Conservation (phyloP, 2,888 invertebrate species). For the Taenaris catops region DNA sequence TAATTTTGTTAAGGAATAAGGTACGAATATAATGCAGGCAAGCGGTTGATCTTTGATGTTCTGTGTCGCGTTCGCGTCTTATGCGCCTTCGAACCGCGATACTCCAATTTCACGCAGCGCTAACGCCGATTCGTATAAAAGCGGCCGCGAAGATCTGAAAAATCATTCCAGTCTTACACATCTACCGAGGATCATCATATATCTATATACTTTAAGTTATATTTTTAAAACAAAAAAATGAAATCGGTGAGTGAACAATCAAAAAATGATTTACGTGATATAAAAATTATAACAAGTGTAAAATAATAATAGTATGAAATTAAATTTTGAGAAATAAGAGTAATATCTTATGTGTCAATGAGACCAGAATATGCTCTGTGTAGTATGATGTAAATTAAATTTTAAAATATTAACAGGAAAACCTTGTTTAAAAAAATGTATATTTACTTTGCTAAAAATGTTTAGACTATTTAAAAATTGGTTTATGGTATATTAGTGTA, state of each 20-base stretch:
- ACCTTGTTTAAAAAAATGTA: no score
- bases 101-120: conserved; percentile 69
- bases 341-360: no score
- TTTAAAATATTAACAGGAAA: no score
- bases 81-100: conserved; percentile 34
- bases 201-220: conserved; percentile 31
- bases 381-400: no score
- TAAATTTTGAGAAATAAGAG: no score
- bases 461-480: no score
- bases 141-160: conserved; percentile 61
- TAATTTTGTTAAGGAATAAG: conserved; percentile 9
- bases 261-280: conserved; percentile 2
- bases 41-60: conserved; percentile 31
- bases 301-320: no score
- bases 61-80: conserved; percentile 26
- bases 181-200: conserved; percentile 54
- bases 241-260: conserved; percentile 60
- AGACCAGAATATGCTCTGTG: no score
- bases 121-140: conserved; percentile 59
- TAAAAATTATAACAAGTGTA: no score
- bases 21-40: conserved; percentile 6
- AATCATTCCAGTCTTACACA: conserved; percentile 71
- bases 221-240: conserved; percentile 46
- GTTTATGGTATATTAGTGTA: no score
- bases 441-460: no score